Percentiles rank a stretch among this genome's conserved stretches.
Conservation (phyloP, 2,797 vertebrate genomes). For the Catostomus latipinnis region DNA sequence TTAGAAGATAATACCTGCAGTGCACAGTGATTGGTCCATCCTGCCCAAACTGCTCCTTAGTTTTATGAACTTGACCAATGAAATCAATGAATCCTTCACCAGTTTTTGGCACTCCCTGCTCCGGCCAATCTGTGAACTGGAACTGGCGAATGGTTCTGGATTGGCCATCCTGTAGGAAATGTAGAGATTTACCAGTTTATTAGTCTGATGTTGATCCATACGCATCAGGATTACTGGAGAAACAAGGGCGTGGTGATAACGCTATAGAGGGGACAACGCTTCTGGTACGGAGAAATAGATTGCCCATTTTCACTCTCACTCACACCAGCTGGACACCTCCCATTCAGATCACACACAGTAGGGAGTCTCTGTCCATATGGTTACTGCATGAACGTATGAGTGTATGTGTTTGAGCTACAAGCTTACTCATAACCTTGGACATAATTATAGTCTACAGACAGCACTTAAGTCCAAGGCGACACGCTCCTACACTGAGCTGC, state of each 20-base stretch:
- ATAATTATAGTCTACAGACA: slow-evolving; percentile 75
- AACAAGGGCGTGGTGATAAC: neutral
- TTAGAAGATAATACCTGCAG: slow-evolving; percentile 84
- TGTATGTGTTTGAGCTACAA: slow-evolving; percentile 49
- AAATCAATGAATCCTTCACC: slow-evolving; percentile 97
- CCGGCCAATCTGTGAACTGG: slow-evolving; percentile 98
- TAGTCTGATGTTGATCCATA: neutral
- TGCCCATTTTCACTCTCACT: slow-evolving; percentile 21
- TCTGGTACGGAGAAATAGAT: neutral
- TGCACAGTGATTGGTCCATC: slow-evolving; percentile 97
- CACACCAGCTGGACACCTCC: slow-evolving; percentile 41
- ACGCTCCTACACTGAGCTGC: slow-evolving; percentile 60
- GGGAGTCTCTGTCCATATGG: slow-evolving; percentile 46
- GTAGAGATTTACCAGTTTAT: neutral
- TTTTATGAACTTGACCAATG: slow-evolving; percentile 98
- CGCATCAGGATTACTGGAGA: neutral
- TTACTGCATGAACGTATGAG: slow-evolving; percentile 29
- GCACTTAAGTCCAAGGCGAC: slow-evolving; percentile 70
- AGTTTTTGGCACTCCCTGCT: slow-evolving; percentile 95
- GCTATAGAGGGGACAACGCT: neutral
- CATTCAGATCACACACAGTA: neutral
- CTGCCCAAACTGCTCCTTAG: slow-evolving; percentile 98
- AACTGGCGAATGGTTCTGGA: slow-evolving; percentile 97
- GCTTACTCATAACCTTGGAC: slow-evolving; percentile 64
- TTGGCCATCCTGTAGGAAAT: slow-evolving; percentile 86